Base-by-base conservation (phyloP, 2,797 vertebrate genomes). In the Platyrinchus mystaceus region DNA sequence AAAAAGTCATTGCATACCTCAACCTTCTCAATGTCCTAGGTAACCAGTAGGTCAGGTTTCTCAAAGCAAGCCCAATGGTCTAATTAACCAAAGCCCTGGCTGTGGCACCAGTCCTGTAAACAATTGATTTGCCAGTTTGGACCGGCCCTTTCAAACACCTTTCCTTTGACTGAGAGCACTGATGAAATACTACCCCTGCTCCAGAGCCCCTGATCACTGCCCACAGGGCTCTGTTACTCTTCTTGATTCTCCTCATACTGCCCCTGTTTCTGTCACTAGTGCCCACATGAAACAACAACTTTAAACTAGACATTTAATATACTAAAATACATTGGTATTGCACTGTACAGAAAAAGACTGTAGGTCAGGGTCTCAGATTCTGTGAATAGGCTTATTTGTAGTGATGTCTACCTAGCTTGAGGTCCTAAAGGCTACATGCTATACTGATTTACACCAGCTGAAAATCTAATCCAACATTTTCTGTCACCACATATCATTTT, bases 21-120 rank as follows among this genome's bases (percentile, higher is more conserved):
- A 49, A 27, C 19, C 23, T 43, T 69, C 19, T 49, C 36, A 27
- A 26, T 28, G 16, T 43, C 34, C 27, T 36, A 56, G 27, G 12
- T n/a, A 79, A 49, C 26, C 12, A 27, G 37, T 2, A 19, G 5
- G 16, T 43, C 17, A 39, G 6, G 26, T 32, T 58, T 71, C 50
- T 52, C n/a, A 36, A 30, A 22, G 44, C 0, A 0, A 52, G 18
- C 34, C 4, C 26, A 8, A 19, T 7, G 41, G 30, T 32, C 18
- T 27, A 20, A 52, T 13, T 1, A 52, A 37, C 23, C 55, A 62
- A 74, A 75, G 1, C 3, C 24, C n/a, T 39, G 37, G 5, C 56
- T 39, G 37, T 39, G 24, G 21, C n/a, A 64, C 5, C 18, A 58
- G 39, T 4, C 30, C 13, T 47, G 32, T 14, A 53, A 21, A 2